Conservation (phyloP, 2,797 vertebrate genomes). For the Nannoperca australis region DNA sequence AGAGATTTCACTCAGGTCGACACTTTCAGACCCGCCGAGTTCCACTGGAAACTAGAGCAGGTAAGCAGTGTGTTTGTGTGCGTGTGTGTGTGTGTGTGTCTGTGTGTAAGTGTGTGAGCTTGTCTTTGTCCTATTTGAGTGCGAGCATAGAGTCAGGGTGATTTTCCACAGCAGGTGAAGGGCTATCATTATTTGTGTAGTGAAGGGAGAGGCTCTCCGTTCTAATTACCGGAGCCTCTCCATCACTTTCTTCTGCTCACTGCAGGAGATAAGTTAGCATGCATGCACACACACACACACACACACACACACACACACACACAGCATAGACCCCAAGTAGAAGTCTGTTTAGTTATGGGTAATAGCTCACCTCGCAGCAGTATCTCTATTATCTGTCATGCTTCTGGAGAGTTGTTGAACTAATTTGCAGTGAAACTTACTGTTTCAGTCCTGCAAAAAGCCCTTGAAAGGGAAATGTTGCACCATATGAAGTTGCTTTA, state of each 20-base stretch:
- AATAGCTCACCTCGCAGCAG: constrained; percentile 60
- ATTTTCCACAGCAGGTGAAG: constrained; percentile 59
- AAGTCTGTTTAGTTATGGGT: constrained; percentile 63
- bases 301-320: constrained; percentile 11
- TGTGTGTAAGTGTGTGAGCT: background rate
- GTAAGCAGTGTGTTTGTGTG: constrained; percentile 76
- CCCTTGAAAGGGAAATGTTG: constrained; percentile 35
- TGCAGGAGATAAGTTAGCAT: constrained; percentile 52
- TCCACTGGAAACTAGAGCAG: constrained; percentile 99
- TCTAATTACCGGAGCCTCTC: constrained; percentile 75
- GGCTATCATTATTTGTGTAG: constrained; percentile 67
- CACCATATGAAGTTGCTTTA: constrained; percentile 25
- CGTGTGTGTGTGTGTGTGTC: constrained; percentile 15
- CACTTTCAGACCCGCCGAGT: constrained; percentile 95
- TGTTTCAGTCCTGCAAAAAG: constrained; percentile 36
- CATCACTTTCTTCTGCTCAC: constrained; percentile 64
- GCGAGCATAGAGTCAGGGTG: constrained; percentile 34
- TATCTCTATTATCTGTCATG: constrained; percentile 60
- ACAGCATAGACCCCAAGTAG: constrained; percentile 40
- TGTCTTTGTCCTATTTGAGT: constrained; percentile 35
- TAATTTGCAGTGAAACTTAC: constrained; percentile 57
- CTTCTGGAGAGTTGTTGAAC: constrained; percentile 59
- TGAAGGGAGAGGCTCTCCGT: constrained; percentile 66
- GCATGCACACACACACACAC: constrained; percentile 24
- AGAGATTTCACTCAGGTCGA: constrained; percentile 95